phyloP scores from a whole-genome alignment of 2,113 vertebrate species.

The Australoheros scitulus region DNA sequence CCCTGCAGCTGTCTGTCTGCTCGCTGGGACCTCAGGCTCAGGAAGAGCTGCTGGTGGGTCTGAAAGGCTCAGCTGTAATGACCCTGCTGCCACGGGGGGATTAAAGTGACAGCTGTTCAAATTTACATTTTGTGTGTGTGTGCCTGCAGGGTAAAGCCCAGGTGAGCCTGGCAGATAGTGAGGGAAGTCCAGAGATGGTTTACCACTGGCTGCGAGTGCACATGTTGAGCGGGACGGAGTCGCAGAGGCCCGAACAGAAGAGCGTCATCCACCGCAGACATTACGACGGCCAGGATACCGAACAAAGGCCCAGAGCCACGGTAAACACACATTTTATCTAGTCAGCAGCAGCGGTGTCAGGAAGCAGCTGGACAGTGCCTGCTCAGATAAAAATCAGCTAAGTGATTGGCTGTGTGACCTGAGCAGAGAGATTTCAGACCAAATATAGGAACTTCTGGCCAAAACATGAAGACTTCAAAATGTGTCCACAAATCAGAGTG shows the following conservation, averaged over 20 bases:
- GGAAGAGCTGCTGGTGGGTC: conserved; percentile 91
- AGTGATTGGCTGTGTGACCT: neutral
- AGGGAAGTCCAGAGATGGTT: conserved; percentile 86
- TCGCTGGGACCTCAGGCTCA: conserved; percentile 86
- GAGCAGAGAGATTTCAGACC: neutral
- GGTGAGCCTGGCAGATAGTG: conserved; percentile 85
- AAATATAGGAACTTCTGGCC: neutral
- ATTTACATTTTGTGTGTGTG: conserved; percentile 10
- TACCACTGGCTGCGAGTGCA: conserved; percentile 90
- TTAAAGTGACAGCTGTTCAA: neutral
- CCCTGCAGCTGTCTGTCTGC: conserved; percentile 90
- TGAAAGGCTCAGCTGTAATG: neutral
- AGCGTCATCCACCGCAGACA: conserved; percentile 60
- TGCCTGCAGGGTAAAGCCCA: conserved; percentile 87
- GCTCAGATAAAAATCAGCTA: conserved; percentile 1
- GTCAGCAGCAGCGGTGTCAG: neutral
- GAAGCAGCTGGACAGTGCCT: neutral
- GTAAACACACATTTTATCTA: conserved; percentile 34
- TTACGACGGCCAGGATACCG: conserved; percentile 70
- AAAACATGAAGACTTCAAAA: neutral
- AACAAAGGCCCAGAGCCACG: conserved; percentile 73
- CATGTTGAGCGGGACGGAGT: conserved; percentile 81
- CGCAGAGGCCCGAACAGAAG: conserved; percentile 72
- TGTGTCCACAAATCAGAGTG: neutral
- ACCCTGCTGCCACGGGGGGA: neutral